phyloP scores from a whole-genome alignment of 2,888 invertebrate species.

The Ypsolopha sequella region DNA sequence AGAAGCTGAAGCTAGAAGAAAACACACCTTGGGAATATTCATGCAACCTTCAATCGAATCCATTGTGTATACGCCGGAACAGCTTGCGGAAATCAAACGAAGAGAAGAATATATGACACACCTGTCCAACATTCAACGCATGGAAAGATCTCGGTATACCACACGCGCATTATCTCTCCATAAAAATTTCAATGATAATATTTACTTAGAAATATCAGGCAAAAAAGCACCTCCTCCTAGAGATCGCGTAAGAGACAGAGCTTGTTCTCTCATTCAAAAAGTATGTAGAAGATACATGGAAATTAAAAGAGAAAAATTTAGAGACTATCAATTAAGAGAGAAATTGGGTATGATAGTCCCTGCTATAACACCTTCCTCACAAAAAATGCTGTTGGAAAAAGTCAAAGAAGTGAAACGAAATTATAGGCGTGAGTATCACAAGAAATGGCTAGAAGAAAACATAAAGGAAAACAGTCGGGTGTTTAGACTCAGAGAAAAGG shows the following conservation, averaged over 20 bases:
- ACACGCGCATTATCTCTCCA: slow-evolving; percentile 27
- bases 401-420: slow-evolving; percentile 54
- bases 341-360: slow-evolving; percentile 71
- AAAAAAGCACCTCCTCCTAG: slow-evolving; percentile 34
- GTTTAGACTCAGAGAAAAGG: slow-evolving; percentile 59
- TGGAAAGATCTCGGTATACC: slow-evolving; percentile 42
- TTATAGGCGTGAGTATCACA: slow-evolving; percentile 50
- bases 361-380: slow-evolving; percentile 51
- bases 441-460: slow-evolving; percentile 50
- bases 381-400: slow-evolving; percentile 52
- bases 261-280: slow-evolving; percentile 34
- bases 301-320: slow-evolving; percentile 39
- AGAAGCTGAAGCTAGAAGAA: slow-evolving; percentile 34
- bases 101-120: slow-evolving; percentile 34
- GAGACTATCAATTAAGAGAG: slow-evolving; percentile 48
- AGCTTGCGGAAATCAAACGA: slow-evolving; percentile 28
- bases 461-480: slow-evolving; percentile 62
- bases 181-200: slow-evolving; percentile 35
- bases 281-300: slow-evolving; percentile 53
- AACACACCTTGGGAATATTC: slow-evolving; percentile 34
- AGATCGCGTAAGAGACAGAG: slow-evolving; percentile 26
- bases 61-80: slow-evolving; percentile 30
- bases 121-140: slow-evolving; percentile 44
- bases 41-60: slow-evolving; percentile 23
- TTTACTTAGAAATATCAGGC: slow-evolving; percentile 52